Evolutionary conservation across 2,113 vertebrate genomes (phyloP).

Genomic region (Emydocephalus ijimae): DNA sequence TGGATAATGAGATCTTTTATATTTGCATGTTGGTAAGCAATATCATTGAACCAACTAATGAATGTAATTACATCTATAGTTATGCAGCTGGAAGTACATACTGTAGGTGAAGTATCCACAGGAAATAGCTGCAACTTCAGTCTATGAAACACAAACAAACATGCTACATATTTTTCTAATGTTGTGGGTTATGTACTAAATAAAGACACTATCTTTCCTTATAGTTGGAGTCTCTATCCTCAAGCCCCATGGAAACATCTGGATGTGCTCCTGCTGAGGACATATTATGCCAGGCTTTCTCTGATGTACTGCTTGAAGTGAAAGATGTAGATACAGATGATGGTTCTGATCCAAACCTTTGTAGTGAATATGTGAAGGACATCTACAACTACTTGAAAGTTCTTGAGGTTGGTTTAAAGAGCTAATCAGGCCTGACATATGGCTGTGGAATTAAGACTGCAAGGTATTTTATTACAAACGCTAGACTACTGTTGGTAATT

Average conservation of each 20-base stretch:
- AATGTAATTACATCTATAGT: background rate
- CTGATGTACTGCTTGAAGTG: conserved; percentile 72
- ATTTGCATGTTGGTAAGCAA: background rate
- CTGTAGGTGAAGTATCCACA: background rate
- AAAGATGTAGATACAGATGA: conserved; percentile 77
- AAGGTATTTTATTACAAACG: background rate
- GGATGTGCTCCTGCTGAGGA: conserved; percentile 65
- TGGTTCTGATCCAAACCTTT: conserved; percentile 74
- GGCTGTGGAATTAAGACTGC: background rate
- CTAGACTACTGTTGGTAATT: background rate
- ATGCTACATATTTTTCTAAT: background rate
- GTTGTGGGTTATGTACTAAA: background rate
- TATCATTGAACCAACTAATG: background rate
- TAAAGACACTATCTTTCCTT: background rate
- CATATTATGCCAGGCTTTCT: conserved; percentile 77
- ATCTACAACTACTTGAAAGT: conserved; percentile 81
- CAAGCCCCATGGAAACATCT: conserved; percentile 71
- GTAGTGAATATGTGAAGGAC: conserved; percentile 81
- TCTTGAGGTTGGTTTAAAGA: conserved; percentile 73
- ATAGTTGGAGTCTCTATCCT: conserved; percentile 53
- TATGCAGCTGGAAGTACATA: background rate
- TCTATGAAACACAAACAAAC: background rate
- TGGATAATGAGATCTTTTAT: background rate
- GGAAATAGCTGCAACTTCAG: background rate
- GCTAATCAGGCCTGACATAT: background rate